Conservation (phyloP, 2,797 vertebrate genomes). For the Pantherophis alleghaniensis region DNA sequence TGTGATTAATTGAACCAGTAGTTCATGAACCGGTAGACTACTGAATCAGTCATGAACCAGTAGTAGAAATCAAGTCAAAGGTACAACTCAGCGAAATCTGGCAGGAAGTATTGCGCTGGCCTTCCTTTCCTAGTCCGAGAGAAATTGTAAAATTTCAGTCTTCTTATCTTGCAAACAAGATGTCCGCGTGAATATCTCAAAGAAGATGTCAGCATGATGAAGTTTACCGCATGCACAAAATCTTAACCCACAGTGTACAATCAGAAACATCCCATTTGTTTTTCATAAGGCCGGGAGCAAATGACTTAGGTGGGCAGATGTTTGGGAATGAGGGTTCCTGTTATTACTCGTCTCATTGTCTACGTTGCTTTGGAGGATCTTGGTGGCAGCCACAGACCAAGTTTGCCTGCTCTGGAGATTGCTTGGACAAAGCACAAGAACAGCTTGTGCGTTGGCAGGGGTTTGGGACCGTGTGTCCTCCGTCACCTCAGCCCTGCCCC, state of each 20-base stretch:
- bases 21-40: too few species aligned
- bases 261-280: not conserved
- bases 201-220: not conserved
- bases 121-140: not conserved
- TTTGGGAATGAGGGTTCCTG: too few species aligned
- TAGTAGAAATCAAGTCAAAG: not conserved
- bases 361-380: not conserved
- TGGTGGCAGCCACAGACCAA: too few species aligned
- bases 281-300: not conserved
- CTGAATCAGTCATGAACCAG: not conserved
- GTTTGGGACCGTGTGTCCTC: not conserved
- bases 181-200: too few species aligned
- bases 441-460: not conserved
- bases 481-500: not conserved
- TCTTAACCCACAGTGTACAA: too few species aligned
- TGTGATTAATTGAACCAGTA: too few species aligned
- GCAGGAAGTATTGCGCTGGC: not conserved
- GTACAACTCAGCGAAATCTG: not conserved
- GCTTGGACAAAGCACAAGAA: not conserved
- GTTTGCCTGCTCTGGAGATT: not conserved
- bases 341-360: not conserved
- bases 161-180: not conserved
- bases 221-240: not conserved
- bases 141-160: not conserved
- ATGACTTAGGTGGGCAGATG: not conserved